Conservation (phyloP, 2,113 vertebrate species). For the Tonatia bakeri region DNA sequence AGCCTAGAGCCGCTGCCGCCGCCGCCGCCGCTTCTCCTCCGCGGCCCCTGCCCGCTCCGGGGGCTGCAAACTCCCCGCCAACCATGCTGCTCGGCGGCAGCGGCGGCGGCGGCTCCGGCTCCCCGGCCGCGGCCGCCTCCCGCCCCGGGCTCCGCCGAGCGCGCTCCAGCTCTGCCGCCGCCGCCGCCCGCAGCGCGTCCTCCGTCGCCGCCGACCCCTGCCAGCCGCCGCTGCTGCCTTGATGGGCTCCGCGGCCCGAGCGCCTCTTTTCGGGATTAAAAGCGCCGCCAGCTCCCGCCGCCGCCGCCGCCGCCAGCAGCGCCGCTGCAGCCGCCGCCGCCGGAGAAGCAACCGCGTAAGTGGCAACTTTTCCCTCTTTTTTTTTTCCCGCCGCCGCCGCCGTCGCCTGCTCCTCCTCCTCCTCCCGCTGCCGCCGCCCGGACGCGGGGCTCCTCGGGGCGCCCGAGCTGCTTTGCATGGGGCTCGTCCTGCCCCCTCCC, state of each 20-base stretch:
- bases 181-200: conserved; percentile 72
- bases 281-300: conserved; percentile 81
- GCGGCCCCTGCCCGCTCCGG: conserved; percentile 79
- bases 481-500: conserved; percentile 74
- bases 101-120: conserved; percentile 79
- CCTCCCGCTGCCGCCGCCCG: conserved; percentile 65
- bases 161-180: conserved; percentile 71
- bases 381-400: conserved; percentile 52
- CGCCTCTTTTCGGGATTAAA: conserved; percentile 92
- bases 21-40: conserved; percentile 78
- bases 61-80: conserved; percentile 77
- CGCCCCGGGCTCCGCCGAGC: conserved; percentile 75
- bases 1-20: conserved; percentile 78
- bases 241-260: conserved; percentile 93
- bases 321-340: conserved; percentile 76
- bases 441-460: conserved; percentile 77
- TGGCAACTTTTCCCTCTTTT: conserved; percentile 88
- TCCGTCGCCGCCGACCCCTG: conserved; percentile 81
- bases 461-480: conserved; percentile 78
- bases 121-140: conserved; percentile 76
- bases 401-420: conserved; percentile 60
- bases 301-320: conserved; percentile 73
- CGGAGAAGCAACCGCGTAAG: conserved; percentile 90
- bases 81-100: conserved; percentile 81
- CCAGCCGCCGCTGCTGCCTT: conserved; percentile 86